A percentile compares a stretch with the other conserved stretches of the same genome.
Conservation (phyloP, 2,888 invertebrate species). For the Drosophila setosimentum region DNA sequence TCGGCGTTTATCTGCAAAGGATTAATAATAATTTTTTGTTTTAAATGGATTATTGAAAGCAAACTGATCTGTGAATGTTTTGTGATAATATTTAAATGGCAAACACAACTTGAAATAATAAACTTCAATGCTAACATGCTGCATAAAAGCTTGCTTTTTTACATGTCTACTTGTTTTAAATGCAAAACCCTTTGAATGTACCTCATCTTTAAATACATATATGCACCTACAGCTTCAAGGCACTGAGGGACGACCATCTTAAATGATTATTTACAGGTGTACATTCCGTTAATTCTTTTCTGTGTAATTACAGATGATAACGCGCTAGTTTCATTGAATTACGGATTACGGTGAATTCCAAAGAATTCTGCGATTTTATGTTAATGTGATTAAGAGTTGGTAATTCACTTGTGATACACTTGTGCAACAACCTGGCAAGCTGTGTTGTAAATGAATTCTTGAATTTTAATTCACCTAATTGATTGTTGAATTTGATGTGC, state of each 20-base stretch:
- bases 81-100: neutral
- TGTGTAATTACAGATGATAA: neutral
- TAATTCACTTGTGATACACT: neutral
- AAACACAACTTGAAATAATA: neutral
- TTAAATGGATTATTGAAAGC: neutral
- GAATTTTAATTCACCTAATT: neutral
- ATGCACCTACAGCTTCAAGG: neutral
- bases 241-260: neutral
- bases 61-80: neutral
- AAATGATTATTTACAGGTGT: neutral
- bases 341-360: neutral
- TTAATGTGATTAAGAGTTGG: neutral
- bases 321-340: neutral
- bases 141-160: neutral
- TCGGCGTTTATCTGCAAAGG: slow-evolving; percentile 11
- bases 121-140: neutral
- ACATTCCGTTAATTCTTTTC: neutral
- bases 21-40: neutral
- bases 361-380: neutral
- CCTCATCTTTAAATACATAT: neutral
- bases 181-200: neutral
- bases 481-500: neutral
- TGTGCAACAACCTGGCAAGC: neutral
- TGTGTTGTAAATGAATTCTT: neutral
- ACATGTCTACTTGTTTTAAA: neutral